A percentile compares a stretch with the other conserved stretches of the same genome.
Conservation (phyloP, 2,888 invertebrate species). For the Callyntrura sp. region DNA sequence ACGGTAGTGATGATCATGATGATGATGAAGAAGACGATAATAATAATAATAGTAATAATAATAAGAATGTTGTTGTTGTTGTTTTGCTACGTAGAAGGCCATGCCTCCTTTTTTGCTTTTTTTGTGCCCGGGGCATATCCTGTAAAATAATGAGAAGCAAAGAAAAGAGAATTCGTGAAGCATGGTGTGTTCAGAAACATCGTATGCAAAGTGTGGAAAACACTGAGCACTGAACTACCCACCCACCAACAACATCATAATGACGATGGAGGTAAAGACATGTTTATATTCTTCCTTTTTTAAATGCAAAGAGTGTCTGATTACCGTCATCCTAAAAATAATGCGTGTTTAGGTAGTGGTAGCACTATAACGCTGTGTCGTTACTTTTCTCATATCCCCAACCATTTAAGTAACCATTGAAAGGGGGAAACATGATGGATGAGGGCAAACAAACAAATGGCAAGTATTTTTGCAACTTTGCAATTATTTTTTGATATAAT, state of each 20-base stretch:
- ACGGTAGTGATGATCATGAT: slow-evolving; percentile 14
- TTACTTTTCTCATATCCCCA: too few relatives aligned
- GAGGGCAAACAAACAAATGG: too few relatives aligned
- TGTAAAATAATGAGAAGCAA: background rate
- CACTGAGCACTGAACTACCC: background rate
- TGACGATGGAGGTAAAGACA: too few relatives aligned
- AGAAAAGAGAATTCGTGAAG: background rate
- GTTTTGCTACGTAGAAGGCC: slow-evolving; percentile 29
- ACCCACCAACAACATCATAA: background rate
- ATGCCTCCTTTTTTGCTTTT: slow-evolving; percentile 48
- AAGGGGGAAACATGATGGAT: too few relatives aligned
- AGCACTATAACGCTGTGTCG: too few relatives aligned
- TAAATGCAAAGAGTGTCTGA: too few relatives aligned
- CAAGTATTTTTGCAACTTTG: too few relatives aligned
- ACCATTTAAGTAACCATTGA: too few relatives aligned
- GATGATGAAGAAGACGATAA: background rate
- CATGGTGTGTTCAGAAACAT: background rate
- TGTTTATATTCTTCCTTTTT: too few relatives aligned
- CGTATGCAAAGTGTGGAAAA: slow-evolving; percentile 1
- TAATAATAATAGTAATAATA: background rate
- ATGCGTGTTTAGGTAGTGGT: too few relatives aligned
- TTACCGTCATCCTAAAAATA: too few relatives aligned
- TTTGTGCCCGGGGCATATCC: slow-evolving; percentile 24
- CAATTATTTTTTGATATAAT: too few relatives aligned
- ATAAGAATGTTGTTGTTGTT: slow-evolving; percentile 22